Conservation (phyloP, 2,113 vertebrate species). For the Hystrix brachyura region DNA sequence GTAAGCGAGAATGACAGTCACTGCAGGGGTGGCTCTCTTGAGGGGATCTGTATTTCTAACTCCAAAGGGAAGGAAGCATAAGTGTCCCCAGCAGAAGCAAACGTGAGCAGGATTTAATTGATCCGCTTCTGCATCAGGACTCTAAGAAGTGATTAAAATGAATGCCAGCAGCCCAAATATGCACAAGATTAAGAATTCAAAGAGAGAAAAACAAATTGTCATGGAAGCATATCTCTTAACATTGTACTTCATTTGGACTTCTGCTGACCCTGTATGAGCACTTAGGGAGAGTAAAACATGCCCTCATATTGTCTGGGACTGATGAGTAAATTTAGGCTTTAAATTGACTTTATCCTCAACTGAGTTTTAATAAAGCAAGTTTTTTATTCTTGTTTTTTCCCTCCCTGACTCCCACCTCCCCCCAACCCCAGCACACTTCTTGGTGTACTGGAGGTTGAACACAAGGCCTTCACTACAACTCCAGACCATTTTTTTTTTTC, state of each 20-base stretch:
- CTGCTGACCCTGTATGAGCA: background rate
- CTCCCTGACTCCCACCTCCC: background rate
- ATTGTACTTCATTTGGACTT: constrained; percentile 4
- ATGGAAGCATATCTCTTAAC: background rate
- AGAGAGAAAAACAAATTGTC: background rate
- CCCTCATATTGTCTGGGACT: background rate
- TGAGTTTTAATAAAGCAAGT: background rate
- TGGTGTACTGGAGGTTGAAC: background rate
- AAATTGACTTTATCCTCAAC: background rate
- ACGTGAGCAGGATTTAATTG: background rate
- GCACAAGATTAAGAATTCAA: background rate
- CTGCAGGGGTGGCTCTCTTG: background rate
- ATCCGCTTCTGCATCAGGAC: background rate
- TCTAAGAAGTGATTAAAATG: constrained; percentile 25
- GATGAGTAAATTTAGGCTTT: background rate
- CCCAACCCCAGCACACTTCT: background rate
- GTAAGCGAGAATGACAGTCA: background rate
- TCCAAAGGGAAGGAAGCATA: background rate
- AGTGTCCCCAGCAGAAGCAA: background rate
- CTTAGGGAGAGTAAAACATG: background rate
- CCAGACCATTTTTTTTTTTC: background rate
- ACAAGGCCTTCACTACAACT: background rate
- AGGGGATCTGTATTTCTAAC: background rate
- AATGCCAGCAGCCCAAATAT: background rate
- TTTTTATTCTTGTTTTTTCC: background rate